Evolutionary conservation across 2,113 vertebrate species (phyloP).

Genomic region (Micronycteris hirsuta): DNA sequence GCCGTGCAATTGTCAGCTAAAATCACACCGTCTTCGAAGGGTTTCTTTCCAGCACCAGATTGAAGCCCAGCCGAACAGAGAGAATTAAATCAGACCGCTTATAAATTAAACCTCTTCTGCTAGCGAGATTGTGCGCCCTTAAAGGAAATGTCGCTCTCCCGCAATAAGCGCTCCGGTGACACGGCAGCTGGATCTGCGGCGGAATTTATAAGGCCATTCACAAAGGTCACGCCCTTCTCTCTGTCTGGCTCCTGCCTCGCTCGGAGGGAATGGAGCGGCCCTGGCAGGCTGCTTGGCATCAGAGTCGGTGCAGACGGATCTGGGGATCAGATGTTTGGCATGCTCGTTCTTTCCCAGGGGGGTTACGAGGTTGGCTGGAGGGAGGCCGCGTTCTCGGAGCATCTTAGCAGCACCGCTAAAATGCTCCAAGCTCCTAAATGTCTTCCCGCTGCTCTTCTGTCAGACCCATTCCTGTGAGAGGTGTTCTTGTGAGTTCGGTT

Average conservation of each 20-base stretch:
- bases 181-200: constrained; percentile 31
- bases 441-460: not conserved
- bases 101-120: constrained; percentile 81
- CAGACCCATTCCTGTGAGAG: not conserved
- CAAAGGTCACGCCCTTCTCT: not conserved
- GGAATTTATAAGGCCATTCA: constrained; percentile 44
- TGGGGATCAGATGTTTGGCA: not conserved
- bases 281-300: not conserved
- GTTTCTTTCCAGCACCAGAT: constrained; percentile 75
- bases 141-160: constrained; percentile 66
- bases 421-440: not conserved
- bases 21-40: constrained; percentile 73
- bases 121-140: constrained; percentile 71
- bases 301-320: constrained; percentile 4
- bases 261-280: constrained; percentile 37
- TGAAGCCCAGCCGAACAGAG: constrained; percentile 79
- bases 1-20: constrained; percentile 71
- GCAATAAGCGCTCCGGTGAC: constrained; percentile 56
- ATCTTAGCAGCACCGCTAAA: not conserved
- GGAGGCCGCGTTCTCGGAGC: not conserved
- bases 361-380: not conserved
- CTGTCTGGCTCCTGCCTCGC: not conserved
- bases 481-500: not conserved
- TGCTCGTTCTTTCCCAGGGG: not conserved
- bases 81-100: constrained; percentile 81